phyloP scores from a whole-genome alignment of 2,888 invertebrate species.

The Mechanitis mazaeus region DNA sequence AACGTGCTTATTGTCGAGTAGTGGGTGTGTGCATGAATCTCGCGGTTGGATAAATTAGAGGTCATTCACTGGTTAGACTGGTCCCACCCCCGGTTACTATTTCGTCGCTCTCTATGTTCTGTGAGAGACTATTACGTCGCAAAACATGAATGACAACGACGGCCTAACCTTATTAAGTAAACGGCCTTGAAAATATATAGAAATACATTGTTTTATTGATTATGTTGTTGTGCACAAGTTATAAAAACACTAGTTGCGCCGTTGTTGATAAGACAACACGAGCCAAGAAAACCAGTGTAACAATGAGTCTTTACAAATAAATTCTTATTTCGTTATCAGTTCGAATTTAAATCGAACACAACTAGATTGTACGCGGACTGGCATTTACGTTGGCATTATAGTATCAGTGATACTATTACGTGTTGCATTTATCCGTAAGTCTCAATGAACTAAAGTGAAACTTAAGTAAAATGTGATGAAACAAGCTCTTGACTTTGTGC shows the following conservation, averaged over 20 bases:
- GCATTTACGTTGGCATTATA: conserved; percentile 8
- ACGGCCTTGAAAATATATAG: conserved; percentile 24
- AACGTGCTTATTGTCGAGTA: conserved; percentile 43
- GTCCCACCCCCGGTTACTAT: conserved; percentile 48
- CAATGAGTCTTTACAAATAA: conserved; percentile 27
- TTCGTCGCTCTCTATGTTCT: conserved; percentile 41
- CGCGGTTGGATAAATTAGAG: conserved; percentile 58
- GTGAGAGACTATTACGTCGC: conserved; percentile 9
- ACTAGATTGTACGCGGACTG: conserved; percentile 7
- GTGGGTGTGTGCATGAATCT: conserved; percentile 44
- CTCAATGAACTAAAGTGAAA: conserved; percentile 36
- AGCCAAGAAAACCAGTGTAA: conserved; percentile 52
- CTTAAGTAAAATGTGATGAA: conserved; percentile 13
- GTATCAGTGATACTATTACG: conserved; percentile 16
- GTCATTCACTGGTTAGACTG: conserved; percentile 69
- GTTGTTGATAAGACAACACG: conserved; percentile 49
- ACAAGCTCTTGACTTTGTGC: conserved; percentile 7
- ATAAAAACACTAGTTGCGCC: conserved; percentile 47
- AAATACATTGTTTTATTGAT: conserved; percentile 33
- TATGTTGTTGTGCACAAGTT: conserved; percentile 34
- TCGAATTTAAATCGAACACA: background rate
- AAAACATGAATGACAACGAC: conserved; percentile 34
- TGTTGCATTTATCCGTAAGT: conserved; percentile 29
- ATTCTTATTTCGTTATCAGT: background rate
- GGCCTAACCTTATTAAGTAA: conserved; percentile 26